phyloP scores from a whole-genome alignment of 2,888 invertebrate genomes.

The Euplexia lucipara region DNA sequence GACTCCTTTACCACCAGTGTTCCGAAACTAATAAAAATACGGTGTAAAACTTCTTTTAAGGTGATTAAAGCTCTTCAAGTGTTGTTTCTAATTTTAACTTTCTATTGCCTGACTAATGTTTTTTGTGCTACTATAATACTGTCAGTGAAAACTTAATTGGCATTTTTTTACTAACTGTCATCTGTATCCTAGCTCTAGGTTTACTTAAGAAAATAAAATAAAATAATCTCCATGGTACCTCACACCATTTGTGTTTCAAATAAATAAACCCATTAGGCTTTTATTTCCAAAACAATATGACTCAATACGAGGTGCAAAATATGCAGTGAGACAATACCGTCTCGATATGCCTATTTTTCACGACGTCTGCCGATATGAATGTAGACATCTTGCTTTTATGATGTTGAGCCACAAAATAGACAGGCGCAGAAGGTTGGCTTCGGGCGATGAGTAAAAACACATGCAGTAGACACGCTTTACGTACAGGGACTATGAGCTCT shows the following conservation, averaged over 20 bases:
- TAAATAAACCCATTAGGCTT: constrained; percentile 17
- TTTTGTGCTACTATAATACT: too few species aligned
- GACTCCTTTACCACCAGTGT: too few species aligned
- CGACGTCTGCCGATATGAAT: constrained; percentile 70
- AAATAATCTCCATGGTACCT: background rate
- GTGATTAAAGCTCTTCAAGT: too few species aligned
- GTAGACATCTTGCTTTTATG: constrained; percentile 84
- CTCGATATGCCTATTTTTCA: constrained; percentile 63
- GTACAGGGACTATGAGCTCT: too few species aligned
- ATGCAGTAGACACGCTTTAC: background rate
- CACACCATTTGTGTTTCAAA: background rate
- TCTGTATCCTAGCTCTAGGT: too few species aligned
- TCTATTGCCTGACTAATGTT: too few species aligned
- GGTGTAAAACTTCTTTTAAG: too few species aligned
- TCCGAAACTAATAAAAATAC: too few species aligned
- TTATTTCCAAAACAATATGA: constrained; percentile 53
- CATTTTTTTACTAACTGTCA: too few species aligned
- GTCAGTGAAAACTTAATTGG: too few species aligned
- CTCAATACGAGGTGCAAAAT: constrained; percentile 49
- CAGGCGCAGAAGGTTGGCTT: constrained; percentile 1
- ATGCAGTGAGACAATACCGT: constrained; percentile 51
- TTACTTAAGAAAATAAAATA: too few species aligned
- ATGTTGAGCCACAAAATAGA: constrained; percentile 49
- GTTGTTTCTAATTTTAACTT: too few species aligned
- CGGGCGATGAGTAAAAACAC: background rate